Conservation (phyloP, 1,140 invertebrate genomes). For the Brachionus sp. region DNA sequence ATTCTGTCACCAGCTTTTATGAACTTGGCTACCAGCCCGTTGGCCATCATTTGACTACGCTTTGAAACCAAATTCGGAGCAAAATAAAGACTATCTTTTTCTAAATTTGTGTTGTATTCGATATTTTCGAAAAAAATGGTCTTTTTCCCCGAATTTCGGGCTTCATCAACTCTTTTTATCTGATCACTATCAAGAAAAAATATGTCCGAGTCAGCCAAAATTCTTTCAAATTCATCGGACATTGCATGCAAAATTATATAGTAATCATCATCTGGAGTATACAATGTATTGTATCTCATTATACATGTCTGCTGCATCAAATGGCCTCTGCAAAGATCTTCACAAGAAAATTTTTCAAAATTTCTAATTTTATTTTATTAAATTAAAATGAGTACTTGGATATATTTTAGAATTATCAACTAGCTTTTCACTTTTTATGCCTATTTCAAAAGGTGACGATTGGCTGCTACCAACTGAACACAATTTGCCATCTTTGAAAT, state of each 20-base stretch:
- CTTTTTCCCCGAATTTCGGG: not conserved
- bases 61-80: not conserved
- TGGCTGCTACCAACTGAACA: not conserved
- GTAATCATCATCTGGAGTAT: not conserved
- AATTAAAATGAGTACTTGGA: not conserved
- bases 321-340: conserved; percentile 2
- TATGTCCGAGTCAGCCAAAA: not conserved
- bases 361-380: not conserved
- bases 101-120: not conserved
- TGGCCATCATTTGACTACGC: not conserved
- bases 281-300: not conserved
- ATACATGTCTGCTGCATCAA: not conserved
- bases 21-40: not conserved
- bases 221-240: not conserved
- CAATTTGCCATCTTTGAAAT: not conserved
- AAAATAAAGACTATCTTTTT: not conserved
- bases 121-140: not conserved
- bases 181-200: not conserved
- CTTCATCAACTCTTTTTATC: not conserved
- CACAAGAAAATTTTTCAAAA: not conserved
- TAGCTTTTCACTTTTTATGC: not conserved
- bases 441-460: not conserved
- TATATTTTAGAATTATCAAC: not conserved
- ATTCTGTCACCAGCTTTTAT: not conserved
- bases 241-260: not conserved